Base-by-base conservation (phyloP, 2,797 vertebrate species). In the Streptopelia turtur region DNA sequence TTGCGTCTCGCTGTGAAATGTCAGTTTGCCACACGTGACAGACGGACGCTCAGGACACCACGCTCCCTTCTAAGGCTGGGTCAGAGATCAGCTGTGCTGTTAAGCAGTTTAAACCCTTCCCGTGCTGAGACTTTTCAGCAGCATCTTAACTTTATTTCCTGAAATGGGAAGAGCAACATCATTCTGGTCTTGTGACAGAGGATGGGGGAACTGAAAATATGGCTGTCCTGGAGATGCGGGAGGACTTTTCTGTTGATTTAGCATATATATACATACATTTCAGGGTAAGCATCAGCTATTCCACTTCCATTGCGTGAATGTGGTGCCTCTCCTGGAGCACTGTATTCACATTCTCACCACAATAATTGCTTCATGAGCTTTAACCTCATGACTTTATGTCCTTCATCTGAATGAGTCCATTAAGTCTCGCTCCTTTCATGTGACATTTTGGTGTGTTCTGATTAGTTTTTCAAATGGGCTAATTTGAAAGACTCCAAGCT, bases 341-440 rank as follows among this genome's bases (percentile, higher is more conserved):
- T 3, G 1, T 31, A 14, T 55, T 63, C 33, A 12, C 5, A 0
- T 63, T 74, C 50, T 49, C 49, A 39, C 55, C 60, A 22, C 0
- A 0, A 1, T 59, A 35, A n/a, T 87, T 80, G 17, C 68, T 52
- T n/a, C 77, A 41, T 47, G n/a, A 63, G 17, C 30, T 61, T 90
- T 61, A 57, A 61, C n/a, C 13, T 56, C 16, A 8, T 2, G 37
- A 7, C 21, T 87, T 74, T 83, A 43, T 80, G 50, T 35, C 49
- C 39, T 41, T 77, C n/a, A 14, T 41, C 37, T 76, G 60, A 47
- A 50, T 2, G 14, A 59, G 33, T 11, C 53, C 33, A 1, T 53
- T 28, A 47, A 83, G 41, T 52, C 16, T 33, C 25, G 43, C 14
- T 74, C 45, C 45, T 57, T 61, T 87, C 57, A 17, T 21, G 13